phyloP scores from a whole-genome alignment of 2,888 invertebrate species.

The Escarpia spicata region DNA sequence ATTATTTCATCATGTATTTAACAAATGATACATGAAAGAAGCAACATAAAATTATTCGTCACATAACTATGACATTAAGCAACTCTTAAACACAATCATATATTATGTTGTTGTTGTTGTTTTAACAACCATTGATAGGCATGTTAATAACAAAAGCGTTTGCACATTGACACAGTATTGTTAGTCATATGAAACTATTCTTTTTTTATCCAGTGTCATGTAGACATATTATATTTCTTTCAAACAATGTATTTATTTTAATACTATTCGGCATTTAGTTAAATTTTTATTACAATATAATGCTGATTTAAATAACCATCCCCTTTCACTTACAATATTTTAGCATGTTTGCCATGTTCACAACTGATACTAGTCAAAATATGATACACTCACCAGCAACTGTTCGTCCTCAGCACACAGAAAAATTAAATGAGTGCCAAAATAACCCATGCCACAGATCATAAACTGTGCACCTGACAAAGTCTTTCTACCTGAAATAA shows the following conservation, averaged over 20 bases:
- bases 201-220: too few species aligned
- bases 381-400: neutral
- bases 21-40: too few species aligned
- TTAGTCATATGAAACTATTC: too few species aligned
- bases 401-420: neutral
- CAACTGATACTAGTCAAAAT: neutral
- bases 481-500: conserved; percentile 13
- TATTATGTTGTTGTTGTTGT: too few species aligned
- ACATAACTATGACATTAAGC: too few species aligned
- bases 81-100: too few species aligned
- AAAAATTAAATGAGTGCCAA: neutral
- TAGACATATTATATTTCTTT: too few species aligned
- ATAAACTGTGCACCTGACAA: neutral
- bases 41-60: too few species aligned
- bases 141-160: too few species aligned
- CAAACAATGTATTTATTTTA: neutral
- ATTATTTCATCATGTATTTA: too few species aligned
- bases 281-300: neutral
- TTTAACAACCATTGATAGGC: too few species aligned
- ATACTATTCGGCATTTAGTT: neutral
- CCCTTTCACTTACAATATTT: neutral
- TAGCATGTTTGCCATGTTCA: neutral
- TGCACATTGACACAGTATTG: too few species aligned
- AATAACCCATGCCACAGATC: neutral
- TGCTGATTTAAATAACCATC: neutral